These are phyloP conservation scores for Stichopus chloronotus DNA, from an alignment of 35 echinoderm and acorn worm species.

Conservation along the genomic window DNA sequence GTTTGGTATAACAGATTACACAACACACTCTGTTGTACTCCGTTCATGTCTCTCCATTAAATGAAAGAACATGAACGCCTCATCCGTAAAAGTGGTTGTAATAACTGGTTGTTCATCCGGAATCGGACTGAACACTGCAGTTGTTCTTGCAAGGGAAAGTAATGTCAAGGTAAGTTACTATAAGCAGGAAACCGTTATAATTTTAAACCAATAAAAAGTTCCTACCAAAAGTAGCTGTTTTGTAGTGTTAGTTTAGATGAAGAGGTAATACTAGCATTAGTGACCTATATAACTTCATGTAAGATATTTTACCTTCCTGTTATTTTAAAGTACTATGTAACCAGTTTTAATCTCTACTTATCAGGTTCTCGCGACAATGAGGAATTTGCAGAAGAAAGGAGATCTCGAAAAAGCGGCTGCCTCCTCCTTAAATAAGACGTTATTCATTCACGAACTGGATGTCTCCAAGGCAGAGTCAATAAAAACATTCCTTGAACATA, in stretches of 20 bases:
- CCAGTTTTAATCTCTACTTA: background rate
- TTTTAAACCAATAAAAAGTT: too few relatives aligned
- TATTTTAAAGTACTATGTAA: background rate
- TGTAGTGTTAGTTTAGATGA: too few relatives aligned
- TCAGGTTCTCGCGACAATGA: constrained; percentile 51
- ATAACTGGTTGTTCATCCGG: constrained; percentile 41
- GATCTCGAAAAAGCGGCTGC: constrained; percentile 40
- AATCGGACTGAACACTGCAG: background rate
- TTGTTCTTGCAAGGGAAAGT: background rate
- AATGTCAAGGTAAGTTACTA: background rate
- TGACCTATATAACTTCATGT: too few relatives aligned
- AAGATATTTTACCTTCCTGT: too few relatives aligned
- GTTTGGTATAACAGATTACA: background rate
- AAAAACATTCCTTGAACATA: background rate
- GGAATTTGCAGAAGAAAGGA: constrained; percentile 44
- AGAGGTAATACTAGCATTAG: too few relatives aligned
- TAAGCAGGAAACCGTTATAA: too few relatives aligned
- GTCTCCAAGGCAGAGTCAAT: constrained; percentile 47
- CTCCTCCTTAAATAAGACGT: constrained; percentile 33
- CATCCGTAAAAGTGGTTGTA: background rate
- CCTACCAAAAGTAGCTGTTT: too few relatives aligned
- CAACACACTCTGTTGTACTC: background rate
- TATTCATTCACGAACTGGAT: constrained; percentile 48
- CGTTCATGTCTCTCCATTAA: too few relatives aligned
- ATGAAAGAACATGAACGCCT: too few relatives aligned